Percentiles rank a stretch among this genome's conserved stretches.
phyloP scores from a whole-genome alignment of 1,140 invertebrate genomes.

The Brachionus asplanchnoidis region DNA sequence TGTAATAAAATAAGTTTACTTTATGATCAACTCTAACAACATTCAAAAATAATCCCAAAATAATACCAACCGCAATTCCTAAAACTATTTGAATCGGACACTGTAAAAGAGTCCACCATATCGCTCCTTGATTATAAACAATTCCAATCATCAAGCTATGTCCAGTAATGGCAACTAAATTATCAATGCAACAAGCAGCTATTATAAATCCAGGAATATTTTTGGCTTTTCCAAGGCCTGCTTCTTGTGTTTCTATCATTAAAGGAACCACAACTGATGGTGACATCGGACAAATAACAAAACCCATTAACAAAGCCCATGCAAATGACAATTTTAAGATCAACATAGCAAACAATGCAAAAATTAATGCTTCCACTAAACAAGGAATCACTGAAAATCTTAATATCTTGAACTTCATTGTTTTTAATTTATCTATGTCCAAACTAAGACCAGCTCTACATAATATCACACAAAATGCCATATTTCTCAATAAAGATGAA shows the following conservation, averaged over 20 bases:
- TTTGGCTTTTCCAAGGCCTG: slow-evolving; percentile 82
- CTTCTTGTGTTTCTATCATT: slow-evolving; percentile 72
- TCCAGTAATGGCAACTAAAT: slow-evolving; percentile 74
- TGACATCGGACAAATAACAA: slow-evolving; percentile 81
- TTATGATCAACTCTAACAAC: background rate
- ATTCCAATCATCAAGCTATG: slow-evolving; percentile 62
- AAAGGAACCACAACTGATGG: slow-evolving; percentile 90
- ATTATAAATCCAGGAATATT: slow-evolving; percentile 90
- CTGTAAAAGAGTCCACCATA: slow-evolving; percentile 1
- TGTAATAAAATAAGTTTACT: too few species aligned
- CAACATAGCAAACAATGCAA: slow-evolving; percentile 67
- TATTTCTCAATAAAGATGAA: slow-evolving; percentile 63
- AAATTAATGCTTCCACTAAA: slow-evolving; percentile 68
- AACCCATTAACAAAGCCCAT: slow-evolving; percentile 79
- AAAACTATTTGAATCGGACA: slow-evolving; percentile 14
- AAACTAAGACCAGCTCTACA: slow-evolving; percentile 85
- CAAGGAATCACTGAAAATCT: slow-evolving; percentile 80
- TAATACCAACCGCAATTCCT: background rate
- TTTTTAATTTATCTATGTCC: slow-evolving; percentile 74
- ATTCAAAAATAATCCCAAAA: background rate
- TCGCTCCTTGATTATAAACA: background rate
- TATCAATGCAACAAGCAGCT: slow-evolving; percentile 82
- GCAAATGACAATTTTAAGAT: slow-evolving; percentile 76
- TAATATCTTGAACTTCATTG: slow-evolving; percentile 64
- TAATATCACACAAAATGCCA: slow-evolving; percentile 83